Conservation (phyloP, 2,797 vertebrate species). For the Sebastes iracundus region DNA sequence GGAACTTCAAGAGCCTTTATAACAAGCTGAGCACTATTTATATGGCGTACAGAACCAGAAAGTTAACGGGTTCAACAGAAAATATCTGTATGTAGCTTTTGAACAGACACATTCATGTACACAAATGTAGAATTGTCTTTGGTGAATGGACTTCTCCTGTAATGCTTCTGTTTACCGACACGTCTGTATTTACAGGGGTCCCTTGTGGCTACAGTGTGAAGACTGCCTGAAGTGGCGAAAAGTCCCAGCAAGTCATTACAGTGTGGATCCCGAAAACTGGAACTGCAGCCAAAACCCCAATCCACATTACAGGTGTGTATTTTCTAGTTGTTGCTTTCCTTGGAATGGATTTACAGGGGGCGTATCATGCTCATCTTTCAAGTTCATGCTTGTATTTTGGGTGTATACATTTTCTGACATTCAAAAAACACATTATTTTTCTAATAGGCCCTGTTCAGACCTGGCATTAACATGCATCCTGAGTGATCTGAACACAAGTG, state of each 20-base stretch:
- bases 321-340: not conserved
- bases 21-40: not conserved
- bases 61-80: not conserved
- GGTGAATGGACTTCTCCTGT: not conserved
- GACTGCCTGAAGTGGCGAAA: conserved; percentile 88
- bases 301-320: conserved; percentile 72
- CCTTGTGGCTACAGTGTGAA: conserved; percentile 85
- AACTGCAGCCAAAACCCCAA: conserved; percentile 84
- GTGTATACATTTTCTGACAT: no score
- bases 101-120: not conserved
- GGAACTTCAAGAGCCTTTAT: not conserved
- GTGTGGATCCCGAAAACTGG: conserved; percentile 79
- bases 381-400: no score
- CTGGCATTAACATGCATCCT: no score
- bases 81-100: not conserved
- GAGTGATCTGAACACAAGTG: no score
- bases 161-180: not conserved
- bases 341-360: not conserved
- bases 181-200: conserved; percentile 58
- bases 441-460: no score
- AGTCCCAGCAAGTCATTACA: conserved; percentile 72
- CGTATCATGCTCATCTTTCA: no score
- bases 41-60: not conserved
- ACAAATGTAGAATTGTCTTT: not conserved
- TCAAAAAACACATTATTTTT: no score